These are phyloP conservation scores for Drosophila virilis DNA, from an alignment of 1,140 invertebrate genomes.

Conservation along the genomic window DNA sequence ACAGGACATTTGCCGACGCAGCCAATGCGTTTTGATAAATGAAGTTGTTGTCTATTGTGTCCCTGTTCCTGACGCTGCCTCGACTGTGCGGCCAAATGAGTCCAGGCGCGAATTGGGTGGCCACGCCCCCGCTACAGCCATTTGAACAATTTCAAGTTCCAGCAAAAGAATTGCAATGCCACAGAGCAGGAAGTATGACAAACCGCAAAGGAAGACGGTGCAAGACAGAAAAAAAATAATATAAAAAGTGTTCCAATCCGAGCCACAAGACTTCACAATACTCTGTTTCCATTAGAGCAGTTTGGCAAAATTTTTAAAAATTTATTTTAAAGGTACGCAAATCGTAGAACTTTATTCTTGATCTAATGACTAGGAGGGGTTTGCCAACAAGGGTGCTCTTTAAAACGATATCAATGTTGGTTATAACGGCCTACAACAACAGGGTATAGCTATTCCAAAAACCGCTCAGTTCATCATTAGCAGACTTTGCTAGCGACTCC, in stretches of 20 bases:
- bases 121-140: slow-evolving; percentile 18
- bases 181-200: slow-evolving; percentile 48
- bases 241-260: background rate
- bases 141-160: slow-evolving; percentile 56
- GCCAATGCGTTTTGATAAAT: slow-evolving; percentile 73
- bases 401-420: no score
- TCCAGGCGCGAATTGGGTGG: background rate
- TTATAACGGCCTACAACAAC: no score
- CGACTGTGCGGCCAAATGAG: slow-evolving; percentile 29
- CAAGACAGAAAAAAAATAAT: slow-evolving; percentile 15
- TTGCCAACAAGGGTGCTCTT: no score
- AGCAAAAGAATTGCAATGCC: slow-evolving; percentile 46
- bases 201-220: slow-evolving; percentile 47
- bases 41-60: slow-evolving; percentile 60
- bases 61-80: slow-evolving; percentile 49
- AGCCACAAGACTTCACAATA: background rate
- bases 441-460: no score
- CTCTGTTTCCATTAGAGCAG: background rate
- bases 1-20: slow-evolving; percentile 18
- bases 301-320: no score
- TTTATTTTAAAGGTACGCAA: no score
- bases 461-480: no score
- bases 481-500: no score
- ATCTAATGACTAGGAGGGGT: no score
- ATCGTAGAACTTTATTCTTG: no score